A percentile compares a stretch with the other conserved stretches of the same genome.
phyloP scores from a whole-genome alignment of 2,888 invertebrate genomes.

The Boloria selene region DNA sequence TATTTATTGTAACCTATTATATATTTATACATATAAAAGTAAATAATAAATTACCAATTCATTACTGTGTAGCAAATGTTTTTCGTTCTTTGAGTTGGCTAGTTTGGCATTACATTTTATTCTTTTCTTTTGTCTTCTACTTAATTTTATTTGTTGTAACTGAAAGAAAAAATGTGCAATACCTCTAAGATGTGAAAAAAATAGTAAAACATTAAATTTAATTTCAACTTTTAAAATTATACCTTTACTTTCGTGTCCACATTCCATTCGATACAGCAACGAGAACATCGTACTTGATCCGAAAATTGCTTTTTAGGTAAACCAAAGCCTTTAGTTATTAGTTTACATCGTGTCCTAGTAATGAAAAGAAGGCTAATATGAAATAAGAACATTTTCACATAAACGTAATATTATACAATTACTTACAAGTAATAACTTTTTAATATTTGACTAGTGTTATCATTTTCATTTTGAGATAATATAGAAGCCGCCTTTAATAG shows the following conservation, averaged over 20 bases:
- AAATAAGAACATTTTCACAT: conserved; percentile 9
- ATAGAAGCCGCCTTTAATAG: conserved; percentile 58
- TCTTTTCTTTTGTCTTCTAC: conserved; percentile 56
- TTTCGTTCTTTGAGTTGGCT: conserved; percentile 41
- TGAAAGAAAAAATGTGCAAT: conserved; percentile 44
- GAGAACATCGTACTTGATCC: conserved; percentile 56
- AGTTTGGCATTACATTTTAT: conserved; percentile 47
- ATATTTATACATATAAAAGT: background rate
- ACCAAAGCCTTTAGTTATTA: conserved; percentile 57
- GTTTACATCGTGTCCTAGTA: conserved; percentile 65
- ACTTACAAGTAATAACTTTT: conserved; percentile 73
- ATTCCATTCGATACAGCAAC: conserved; percentile 66
- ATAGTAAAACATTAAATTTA: background rate
- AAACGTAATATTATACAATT: background rate
- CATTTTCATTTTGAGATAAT: conserved; percentile 45
- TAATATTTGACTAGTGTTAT: conserved; percentile 49
- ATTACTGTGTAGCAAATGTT: conserved; percentile 54
- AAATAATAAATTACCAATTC: conserved; percentile 57
- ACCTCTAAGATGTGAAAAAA: too few species aligned
- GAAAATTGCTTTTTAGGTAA: conserved; percentile 67
- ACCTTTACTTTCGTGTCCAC: conserved; percentile 56
- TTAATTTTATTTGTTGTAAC: conserved; percentile 56
- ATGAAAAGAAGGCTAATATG: conserved; percentile 18
- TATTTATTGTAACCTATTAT: too few species aligned
- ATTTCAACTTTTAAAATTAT: conserved; percentile 21